These are phyloP conservation scores for Astreopora myriophthalma DNA, from an alignment of 64 coral and sea anemone species.

Conservation along the genomic window DNA sequence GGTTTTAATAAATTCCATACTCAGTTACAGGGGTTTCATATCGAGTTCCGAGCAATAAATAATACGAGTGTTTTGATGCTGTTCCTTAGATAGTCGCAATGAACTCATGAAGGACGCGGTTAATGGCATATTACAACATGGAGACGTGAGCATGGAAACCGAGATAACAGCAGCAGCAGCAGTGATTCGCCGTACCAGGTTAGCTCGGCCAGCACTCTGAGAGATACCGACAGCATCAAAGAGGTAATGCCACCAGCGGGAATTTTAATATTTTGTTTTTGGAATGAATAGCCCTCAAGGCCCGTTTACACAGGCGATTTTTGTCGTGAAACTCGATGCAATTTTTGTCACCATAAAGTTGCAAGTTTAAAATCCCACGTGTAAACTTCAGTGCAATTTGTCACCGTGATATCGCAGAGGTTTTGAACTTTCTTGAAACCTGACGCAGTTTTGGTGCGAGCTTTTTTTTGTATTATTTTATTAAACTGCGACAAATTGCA, in stretches of 20 bases:
- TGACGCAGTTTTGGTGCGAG: no score
- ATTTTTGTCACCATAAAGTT: no score
- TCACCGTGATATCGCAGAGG: no score
- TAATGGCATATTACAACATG: conserved; percentile 59
- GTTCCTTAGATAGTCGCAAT: conserved; percentile 79
- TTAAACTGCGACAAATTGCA: no score
- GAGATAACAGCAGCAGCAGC: conserved; percentile 15
- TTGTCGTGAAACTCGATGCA: no score
- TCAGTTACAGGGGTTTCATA: not conserved
- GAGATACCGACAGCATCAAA: conserved; percentile 82
- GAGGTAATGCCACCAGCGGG: conserved; percentile 36
- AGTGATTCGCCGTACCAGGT: conserved; percentile 50
- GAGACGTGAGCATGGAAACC: not conserved
- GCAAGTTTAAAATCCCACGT: no score
- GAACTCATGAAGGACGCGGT: conserved; percentile 70
- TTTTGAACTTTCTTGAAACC: no score
- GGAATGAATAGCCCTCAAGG: no score
- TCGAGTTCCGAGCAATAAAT: not conserved
- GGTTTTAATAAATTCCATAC: no score
- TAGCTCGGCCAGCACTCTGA: conserved; percentile 66
- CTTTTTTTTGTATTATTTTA: no score
- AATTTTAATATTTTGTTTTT: not conserved
- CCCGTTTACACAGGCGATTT: no score
- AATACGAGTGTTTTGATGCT: not conserved
- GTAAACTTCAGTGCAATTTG: no score